phyloP scores from a whole-genome alignment of 2,888 invertebrate species.

The Andrena bicolor region DNA sequence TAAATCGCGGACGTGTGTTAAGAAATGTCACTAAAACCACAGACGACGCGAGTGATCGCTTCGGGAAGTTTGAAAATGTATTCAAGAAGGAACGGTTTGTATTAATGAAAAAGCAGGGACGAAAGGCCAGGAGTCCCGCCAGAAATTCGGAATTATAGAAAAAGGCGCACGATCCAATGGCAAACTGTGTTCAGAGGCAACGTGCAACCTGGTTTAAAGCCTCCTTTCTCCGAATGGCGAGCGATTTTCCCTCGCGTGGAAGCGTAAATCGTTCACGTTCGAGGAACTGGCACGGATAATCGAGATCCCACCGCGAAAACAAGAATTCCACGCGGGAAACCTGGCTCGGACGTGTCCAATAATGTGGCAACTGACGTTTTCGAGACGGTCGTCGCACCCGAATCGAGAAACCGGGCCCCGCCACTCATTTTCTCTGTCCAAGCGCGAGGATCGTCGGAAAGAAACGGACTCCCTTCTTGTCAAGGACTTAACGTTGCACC shows the following conservation, averaged over 20 bases:
- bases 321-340: neutral
- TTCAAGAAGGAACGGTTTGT: too few relatives aligned
- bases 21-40: neutral
- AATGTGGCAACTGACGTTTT: slow-evolving; percentile 35
- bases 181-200: neutral
- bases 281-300: neutral
- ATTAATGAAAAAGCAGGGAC: neutral
- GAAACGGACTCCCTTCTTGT: neutral
- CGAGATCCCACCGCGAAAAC: neutral
- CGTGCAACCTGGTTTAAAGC: neutral
- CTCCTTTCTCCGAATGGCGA: neutral
- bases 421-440: neutral
- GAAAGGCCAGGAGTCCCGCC: neutral
- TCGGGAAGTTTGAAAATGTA: too few relatives aligned
- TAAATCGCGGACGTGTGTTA: neutral
- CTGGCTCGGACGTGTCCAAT: neutral
- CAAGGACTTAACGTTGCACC: neutral
- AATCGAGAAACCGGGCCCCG: slow-evolving; percentile 26
- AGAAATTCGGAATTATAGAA: neutral
- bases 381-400: slow-evolving; percentile 31
- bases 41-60: too few relatives aligned
- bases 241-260: neutral
- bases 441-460: neutral
- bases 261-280: slow-evolving; percentile 8
- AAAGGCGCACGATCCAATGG: neutral